Percentiles rank a stretch among this genome's conserved stretches.
Conservation (phyloP, 2,888 invertebrate species). For the Nesidiocoris tenuis region DNA sequence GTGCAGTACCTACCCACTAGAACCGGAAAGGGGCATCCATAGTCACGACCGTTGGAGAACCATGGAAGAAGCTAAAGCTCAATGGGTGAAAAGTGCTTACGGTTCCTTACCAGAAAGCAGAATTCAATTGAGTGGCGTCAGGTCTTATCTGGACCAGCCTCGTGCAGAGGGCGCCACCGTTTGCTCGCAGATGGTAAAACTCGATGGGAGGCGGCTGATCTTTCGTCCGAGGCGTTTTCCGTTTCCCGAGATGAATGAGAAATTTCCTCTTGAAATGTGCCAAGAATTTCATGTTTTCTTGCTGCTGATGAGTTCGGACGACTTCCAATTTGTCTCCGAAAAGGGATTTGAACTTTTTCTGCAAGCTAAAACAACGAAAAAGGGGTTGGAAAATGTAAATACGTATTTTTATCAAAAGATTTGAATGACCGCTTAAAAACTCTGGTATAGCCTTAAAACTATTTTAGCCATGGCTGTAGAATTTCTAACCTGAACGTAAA, state of each 20-base stretch:
- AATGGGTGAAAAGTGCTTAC: no score
- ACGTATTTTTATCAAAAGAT: no score
- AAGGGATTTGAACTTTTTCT: slow-evolving; percentile 85
- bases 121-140: slow-evolving; percentile 82
- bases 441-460: no score
- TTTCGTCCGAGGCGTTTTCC: slow-evolving; percentile 59
- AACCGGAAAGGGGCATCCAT: no score
- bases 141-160: slow-evolving; percentile 86
- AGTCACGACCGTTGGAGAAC: no score
- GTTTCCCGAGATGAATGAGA: slow-evolving; percentile 84
- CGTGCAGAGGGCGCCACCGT: slow-evolving; percentile 91
- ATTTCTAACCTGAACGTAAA: slow-evolving; percentile 98
- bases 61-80: no score
- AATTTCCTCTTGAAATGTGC: slow-evolving; percentile 95
- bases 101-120: slow-evolving; percentile 84
- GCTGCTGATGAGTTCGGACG: slow-evolving; percentile 94
- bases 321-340: slow-evolving; percentile 91
- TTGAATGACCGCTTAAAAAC: no score
- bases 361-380: slow-evolving; percentile 62
- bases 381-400: no score
- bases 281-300: slow-evolving; percentile 97
- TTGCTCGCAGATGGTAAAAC: slow-evolving; percentile 92
- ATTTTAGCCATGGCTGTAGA: no score
- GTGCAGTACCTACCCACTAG: no score
- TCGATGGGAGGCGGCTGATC: slow-evolving; percentile 67